Evolutionary conservation across 35 echinoderm and acorn worm genomes (phyloP), one percentile per base, ranked within the genome.

Genomic region (Apostichopus japonicus): DNA sequence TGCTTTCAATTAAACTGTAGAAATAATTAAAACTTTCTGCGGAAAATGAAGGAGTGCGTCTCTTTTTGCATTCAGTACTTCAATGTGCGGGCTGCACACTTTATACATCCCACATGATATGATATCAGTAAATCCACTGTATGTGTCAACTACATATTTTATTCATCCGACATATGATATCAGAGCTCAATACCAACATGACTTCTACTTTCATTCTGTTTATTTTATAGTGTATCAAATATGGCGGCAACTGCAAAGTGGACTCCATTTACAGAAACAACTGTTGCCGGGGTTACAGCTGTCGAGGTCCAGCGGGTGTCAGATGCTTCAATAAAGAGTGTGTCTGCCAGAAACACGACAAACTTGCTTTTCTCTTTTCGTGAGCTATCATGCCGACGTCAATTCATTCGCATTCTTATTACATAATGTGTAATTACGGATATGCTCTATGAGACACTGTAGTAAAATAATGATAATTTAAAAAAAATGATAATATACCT

Each of bases 251-350:
- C 24, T 89, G 86, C 51, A 59, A 63, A 15, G 86, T 89, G 5
- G 86, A 89, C 86, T 57, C 86, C 24, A 89, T 89, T 16, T 89
- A 89, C 86, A 89, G 86, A 65, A 89, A 89, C 86, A 89, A 89
- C 62, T 89, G 86, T 89, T 89, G 86, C n/a, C 17, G 27, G 11
- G 86, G 86, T 23, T 89, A 65, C 56, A 59, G 61, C 56, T 89
- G 86, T 63, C 23, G 56, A 63, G 86, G 86, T 53, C 86, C 86
- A 53, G 67, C 61, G 19, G 62, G 86, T 19, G 27, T 72, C 8
- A 22, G 86, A 25, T 89, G 86, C 61, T 53, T 65, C 22, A 89
- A 89, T 15, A 89, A 89, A 21, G 56, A 59, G 17, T 89, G 86
- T 23, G 86, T 89, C 25, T 89, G 86, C 61, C 61, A 89, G 63